These are phyloP conservation scores for Nomada goodeniana DNA, from an alignment of 2,888 invertebrate species.

Conservation along the genomic window DNA sequence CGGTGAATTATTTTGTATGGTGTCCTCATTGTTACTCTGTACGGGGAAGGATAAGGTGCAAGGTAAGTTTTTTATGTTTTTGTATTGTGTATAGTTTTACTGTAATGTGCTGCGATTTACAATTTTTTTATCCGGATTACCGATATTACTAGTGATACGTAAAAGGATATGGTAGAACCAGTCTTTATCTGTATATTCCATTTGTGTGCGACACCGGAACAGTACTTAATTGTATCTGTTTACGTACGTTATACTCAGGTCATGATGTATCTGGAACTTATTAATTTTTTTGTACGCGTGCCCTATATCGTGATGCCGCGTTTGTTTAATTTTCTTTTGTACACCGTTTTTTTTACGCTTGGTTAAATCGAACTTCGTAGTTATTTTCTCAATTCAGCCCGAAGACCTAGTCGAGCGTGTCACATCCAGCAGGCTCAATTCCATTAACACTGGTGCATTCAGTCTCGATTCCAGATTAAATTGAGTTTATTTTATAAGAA, in stretches of 20 bases:
- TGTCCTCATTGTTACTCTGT: slow-evolving; percentile 27
- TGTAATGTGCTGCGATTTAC: too few relatives aligned
- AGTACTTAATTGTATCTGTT: too few relatives aligned
- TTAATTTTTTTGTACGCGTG: not conserved
- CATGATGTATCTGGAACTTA: not conserved
- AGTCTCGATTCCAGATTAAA: slow-evolving; percentile 56
- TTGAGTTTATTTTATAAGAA: slow-evolving; percentile 65
- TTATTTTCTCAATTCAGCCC: slow-evolving; percentile 53
- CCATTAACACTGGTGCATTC: slow-evolving; percentile 62
- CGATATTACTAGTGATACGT: too few relatives aligned
- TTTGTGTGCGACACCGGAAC: too few relatives aligned
- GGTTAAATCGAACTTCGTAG: slow-evolving; percentile 50
- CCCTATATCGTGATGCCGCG: not conserved
- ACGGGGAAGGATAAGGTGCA: slow-evolving; percentile 19
- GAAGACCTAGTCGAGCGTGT: slow-evolving; percentile 51
- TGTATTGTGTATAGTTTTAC: not conserved
- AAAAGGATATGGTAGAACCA: too few relatives aligned
- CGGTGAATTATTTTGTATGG: slow-evolving; percentile 15
- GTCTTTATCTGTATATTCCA: too few relatives aligned
- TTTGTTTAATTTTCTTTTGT: not conserved
- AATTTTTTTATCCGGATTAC: too few relatives aligned
- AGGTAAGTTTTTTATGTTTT: slow-evolving; percentile 18
- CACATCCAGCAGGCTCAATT: slow-evolving; percentile 54
- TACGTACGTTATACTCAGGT: too few relatives aligned
- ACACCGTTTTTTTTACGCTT: slow-evolving; percentile 39